Conservation (phyloP, 2,888 invertebrate genomes). For the Dryobotodes eremita region DNA sequence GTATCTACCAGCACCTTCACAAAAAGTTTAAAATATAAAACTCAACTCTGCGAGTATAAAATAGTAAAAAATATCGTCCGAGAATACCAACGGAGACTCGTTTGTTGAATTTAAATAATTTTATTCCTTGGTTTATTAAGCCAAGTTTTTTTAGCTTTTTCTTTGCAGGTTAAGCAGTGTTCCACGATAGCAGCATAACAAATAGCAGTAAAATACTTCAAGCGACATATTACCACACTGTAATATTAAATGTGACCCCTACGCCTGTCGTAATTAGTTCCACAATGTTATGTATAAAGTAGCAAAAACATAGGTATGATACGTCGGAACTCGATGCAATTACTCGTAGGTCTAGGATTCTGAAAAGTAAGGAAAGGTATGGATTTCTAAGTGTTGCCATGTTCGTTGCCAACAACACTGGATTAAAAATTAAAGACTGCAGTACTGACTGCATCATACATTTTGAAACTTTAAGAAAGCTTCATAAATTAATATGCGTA, state of each 20-base stretch:
- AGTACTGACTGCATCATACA: slow-evolving; percentile 8
- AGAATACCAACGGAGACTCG: slow-evolving; percentile 56
- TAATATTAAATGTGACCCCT: slow-evolving; percentile 13
- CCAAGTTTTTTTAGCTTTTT: slow-evolving; percentile 25
- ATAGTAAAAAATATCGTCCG: slow-evolving; percentile 55
- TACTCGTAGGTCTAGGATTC: slow-evolving; percentile 18
- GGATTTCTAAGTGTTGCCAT: background rate
- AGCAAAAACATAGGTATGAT: slow-evolving; percentile 18
- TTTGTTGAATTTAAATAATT: slow-evolving; percentile 63
- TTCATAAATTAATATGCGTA: slow-evolving; percentile 19
- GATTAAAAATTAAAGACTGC: slow-evolving; percentile 28
- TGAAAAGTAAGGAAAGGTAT: slow-evolving; percentile 1
- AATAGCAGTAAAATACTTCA: slow-evolving; percentile 17
- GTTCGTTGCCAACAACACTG: background rate
- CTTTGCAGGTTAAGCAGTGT: slow-evolving; percentile 32
- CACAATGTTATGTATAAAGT: slow-evolving; percentile 16
- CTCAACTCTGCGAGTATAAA: slow-evolving; percentile 45
- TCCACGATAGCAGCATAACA: slow-evolving; percentile 16
- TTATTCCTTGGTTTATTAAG: slow-evolving; percentile 60
- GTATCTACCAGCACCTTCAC: slow-evolving; percentile 53
- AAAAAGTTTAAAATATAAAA: slow-evolving; percentile 62
- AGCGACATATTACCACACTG: slow-evolving; percentile 18
- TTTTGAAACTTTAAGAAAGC: background rate
- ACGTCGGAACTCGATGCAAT: slow-evolving; percentile 27
- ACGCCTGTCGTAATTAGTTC: slow-evolving; percentile 33